Evolutionary conservation across 2,888 invertebrate species (phyloP).

Genomic region (Coelinius sp.): DNA sequence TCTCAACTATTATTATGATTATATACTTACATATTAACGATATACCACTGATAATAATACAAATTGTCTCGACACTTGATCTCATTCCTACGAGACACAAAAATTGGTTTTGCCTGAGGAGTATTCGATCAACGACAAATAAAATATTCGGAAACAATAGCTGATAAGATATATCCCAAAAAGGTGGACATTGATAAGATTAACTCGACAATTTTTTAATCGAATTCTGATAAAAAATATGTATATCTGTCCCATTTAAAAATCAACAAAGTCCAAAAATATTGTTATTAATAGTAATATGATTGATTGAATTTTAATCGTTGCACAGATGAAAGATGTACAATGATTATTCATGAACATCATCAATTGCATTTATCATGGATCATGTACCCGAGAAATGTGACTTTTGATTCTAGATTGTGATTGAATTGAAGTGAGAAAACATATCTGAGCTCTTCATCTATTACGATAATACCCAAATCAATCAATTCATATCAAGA

Average conservation of each 20-base stretch:
- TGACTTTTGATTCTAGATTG: too few species aligned
- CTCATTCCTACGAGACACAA: not conserved
- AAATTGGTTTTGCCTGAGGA: constrained; percentile 12
- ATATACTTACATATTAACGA: not conserved
- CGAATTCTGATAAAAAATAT: not conserved
- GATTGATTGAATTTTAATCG: too few species aligned
- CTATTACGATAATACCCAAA: constrained; percentile 44
- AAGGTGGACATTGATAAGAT: constrained; percentile 63
- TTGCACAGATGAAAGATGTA: too few species aligned
- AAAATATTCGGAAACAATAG: constrained; percentile 63
- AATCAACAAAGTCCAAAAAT: constrained; percentile 1
- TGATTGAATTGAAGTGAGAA: not conserved
- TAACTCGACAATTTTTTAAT: constrained; percentile 34
- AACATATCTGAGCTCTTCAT: not conserved
- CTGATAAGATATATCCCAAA: constrained; percentile 58
- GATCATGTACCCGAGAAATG: not conserved
- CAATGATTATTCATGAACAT: too few species aligned
- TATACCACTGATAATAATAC: constrained; percentile 3
- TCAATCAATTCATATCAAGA: constrained; percentile 44
- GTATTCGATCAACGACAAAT: constrained; percentile 52
- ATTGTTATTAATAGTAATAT: not conserved
- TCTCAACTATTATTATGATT: not conserved
- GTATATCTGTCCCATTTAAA: not conserved
- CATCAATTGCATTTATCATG: not conserved
- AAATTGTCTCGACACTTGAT: not conserved